Base-by-base conservation (phyloP, 2,113 vertebrate species). In the Heteronetta atricapilla region DNA sequence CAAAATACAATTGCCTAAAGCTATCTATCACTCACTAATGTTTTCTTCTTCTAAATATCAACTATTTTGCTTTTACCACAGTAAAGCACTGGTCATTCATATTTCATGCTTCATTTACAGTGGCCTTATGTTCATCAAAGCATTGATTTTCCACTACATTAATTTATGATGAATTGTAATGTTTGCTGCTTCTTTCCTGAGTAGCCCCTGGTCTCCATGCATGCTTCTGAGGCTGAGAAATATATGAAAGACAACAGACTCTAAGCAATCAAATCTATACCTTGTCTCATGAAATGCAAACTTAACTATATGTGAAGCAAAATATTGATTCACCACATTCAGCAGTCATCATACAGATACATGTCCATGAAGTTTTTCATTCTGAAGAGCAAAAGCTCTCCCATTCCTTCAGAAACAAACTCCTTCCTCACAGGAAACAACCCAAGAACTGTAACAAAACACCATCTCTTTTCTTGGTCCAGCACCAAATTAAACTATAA, bases 51-150 rank as follows among this genome's bases (percentile, higher is more conserved):
- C 68, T 82, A 87, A 88, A 55, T 52, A 77, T 64, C 70, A 56
- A 82, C 73, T n/a, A 66, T 34, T 83, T 78, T 36, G 34, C 67
- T 52, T 67, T 31, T 80, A 74, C 80, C 74, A 79, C 46, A 74
- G 76, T 68, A 81, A 93, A 72, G 59, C 63, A 44, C 53, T 53
- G 84, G 48, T 82, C 63, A 72, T 86, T 92, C 84, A 87, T 70
- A 82, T 52, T 81, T 64, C 84, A 87, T 77, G 77, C 48, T 69
- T 87, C 70, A 82, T 89, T 93, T 93, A 78, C 55, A 82, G 90
- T 77, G 56, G 77, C 78, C 67, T 93, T 93, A 93, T 74, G 73
- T 67, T 88, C 91, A 74, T 89, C 80, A 88, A 84, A 89, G 74
- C 74, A 80, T 79, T 60, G 80, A 83, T 80, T 82, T 92, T 88